These are phyloP conservation scores for Pseudochaenichthys georgianus DNA, from an alignment of 2,797 vertebrate species.

Conservation along the genomic window DNA sequence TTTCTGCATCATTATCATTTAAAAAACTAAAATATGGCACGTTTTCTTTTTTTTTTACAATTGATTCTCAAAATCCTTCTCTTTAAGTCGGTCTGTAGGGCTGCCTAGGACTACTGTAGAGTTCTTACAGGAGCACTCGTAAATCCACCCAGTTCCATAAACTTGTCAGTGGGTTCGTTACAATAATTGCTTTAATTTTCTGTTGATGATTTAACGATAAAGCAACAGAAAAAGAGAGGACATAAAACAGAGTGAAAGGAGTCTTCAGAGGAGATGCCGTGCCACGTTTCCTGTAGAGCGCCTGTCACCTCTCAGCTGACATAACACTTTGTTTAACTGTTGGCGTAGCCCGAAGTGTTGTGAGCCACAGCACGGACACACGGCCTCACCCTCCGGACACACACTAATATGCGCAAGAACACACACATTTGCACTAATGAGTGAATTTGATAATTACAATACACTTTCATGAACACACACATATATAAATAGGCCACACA, in stretches of 20 bases:
- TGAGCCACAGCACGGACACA: conserved; percentile 48
- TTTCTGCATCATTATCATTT: conserved; percentile 17
- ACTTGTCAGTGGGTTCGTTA: conserved; percentile 79
- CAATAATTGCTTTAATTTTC: conserved; percentile 82
- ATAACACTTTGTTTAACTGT: conserved; percentile 62
- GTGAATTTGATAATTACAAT: conserved; percentile 13
- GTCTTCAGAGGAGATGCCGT: conserved; percentile 64
- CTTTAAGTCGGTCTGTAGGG: conserved; percentile 47
- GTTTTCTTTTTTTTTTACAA: conserved; percentile 20
- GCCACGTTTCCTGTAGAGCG: conserved; percentile 69
- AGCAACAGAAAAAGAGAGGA: conserved; percentile 64
- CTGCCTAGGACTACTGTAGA: conserved; percentile 55
- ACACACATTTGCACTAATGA: conserved; percentile 20
- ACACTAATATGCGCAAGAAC: conserved; percentile 8
- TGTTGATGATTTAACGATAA: conserved; percentile 81
- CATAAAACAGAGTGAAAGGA: conserved; percentile 64
- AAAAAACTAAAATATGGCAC: conserved; percentile 10
- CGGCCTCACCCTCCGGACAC: conserved; percentile 25
- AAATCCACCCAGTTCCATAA: conserved; percentile 76
- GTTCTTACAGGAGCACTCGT: conserved; percentile 72
- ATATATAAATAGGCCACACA: neutral
- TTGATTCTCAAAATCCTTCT: conserved; percentile 39
- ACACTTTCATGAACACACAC: conserved; percentile 8
- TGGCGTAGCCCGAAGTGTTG: conserved; percentile 54
- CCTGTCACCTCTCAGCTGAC: conserved; percentile 73